phyloP scores from a whole-genome alignment of 2,113 vertebrate genomes.

The Ascaphus truei region DNA sequence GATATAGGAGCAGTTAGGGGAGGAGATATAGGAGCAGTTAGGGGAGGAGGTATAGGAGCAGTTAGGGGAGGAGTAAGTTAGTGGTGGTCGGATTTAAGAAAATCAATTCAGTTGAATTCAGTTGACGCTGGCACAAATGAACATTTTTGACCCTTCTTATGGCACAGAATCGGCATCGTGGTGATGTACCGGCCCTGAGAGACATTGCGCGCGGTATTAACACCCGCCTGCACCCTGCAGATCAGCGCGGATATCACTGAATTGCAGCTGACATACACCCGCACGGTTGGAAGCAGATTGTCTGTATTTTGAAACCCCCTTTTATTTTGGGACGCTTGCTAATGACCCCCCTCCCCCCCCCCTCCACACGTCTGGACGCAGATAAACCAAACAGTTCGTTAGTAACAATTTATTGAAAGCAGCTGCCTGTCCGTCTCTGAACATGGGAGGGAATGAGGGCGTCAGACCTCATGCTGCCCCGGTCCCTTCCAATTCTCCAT shows the following conservation, averaged over 20 bases:
- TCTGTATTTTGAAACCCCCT: no score
- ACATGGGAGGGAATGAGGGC: neutral
- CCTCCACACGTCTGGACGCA: neutral
- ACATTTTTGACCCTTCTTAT: neutral
- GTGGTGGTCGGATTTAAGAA: neutral
- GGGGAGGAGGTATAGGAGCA: conserved; percentile 19
- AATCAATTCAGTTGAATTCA: conserved; percentile 11
- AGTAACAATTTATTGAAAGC: conserved; percentile 16
- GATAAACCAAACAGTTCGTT: conserved; percentile 22
- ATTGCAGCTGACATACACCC: no score
- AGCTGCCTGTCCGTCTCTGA: neutral
- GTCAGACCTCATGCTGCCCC: neutral
- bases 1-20: conserved; percentile 17
- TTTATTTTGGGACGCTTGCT: neutral
- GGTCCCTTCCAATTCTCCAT: neutral
- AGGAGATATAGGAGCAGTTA: conserved; percentile 10
- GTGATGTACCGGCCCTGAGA: no score
- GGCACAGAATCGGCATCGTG: neutral
- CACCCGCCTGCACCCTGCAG: no score
- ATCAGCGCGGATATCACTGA: no score
- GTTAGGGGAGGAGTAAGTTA: conserved; percentile 14
- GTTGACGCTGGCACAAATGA: conserved; percentile 6
- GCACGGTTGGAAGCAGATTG: no score
- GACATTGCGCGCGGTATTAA: no score
- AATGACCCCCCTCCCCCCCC: neutral